phyloP scores from a whole-genome alignment of 2,888 invertebrate species.

The Ashinkailepas kermadecensis region DNA sequence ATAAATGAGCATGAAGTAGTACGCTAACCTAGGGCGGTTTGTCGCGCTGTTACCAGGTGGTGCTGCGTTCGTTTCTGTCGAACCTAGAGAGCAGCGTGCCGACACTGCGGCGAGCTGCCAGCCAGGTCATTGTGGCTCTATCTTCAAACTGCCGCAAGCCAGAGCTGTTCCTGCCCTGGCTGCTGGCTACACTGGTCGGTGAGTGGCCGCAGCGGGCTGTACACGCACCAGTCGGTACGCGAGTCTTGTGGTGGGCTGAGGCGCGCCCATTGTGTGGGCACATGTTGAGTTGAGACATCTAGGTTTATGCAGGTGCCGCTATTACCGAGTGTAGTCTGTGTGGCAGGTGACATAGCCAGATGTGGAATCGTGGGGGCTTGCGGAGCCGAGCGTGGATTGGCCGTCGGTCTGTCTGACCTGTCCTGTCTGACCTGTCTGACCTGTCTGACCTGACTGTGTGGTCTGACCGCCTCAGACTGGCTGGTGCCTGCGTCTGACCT shows the following conservation, averaged over 20 bases:
- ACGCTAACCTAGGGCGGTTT: too few species aligned
- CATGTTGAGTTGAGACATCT: too few species aligned
- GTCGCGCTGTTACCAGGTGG: constrained; percentile 23
- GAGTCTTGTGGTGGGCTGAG: neutral
- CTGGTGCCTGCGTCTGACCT: neutral
- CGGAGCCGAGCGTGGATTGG: too few species aligned
- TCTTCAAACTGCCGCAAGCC: constrained; percentile 70
- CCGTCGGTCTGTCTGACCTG: too few species aligned
- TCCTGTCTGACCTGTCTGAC: too few species aligned
- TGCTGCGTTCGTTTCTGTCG: constrained; percentile 58
- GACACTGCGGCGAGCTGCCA: constrained; percentile 70
- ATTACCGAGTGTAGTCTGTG: too few species aligned
- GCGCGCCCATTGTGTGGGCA: too few species aligned
- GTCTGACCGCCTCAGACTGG: neutral
- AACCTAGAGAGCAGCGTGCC: constrained; percentile 60
- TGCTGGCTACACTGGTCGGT: constrained; percentile 48
- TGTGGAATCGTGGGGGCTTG: too few species aligned
- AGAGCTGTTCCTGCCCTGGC: constrained; percentile 55
- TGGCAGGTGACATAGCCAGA: too few species aligned
- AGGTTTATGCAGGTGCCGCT: too few species aligned
- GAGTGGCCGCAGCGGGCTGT: neutral
- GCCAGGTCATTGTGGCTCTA: constrained; percentile 68
- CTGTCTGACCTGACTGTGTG: neutral
- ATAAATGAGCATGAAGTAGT: too few species aligned
- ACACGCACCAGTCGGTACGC: neutral